phyloP scores from a whole-genome alignment of 2,797 vertebrate species.

The Perodicticus potto region DNA sequence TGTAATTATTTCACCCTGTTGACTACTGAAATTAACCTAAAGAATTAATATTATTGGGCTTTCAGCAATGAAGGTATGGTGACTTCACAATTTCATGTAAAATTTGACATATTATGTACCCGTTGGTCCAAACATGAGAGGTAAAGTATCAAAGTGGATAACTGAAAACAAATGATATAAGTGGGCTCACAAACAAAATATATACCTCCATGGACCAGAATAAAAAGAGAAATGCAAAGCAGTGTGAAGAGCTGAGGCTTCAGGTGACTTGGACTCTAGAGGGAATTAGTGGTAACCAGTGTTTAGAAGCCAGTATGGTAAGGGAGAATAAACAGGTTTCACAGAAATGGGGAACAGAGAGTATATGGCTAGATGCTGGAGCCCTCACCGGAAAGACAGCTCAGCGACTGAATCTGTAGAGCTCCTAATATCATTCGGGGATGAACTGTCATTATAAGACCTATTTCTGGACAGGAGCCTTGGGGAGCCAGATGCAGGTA shows the following conservation, averaged over 20 bases:
- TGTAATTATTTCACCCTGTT: not conserved
- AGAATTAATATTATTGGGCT: constrained; percentile 17
- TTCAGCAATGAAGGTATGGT: not conserved
- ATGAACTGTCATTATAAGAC: constrained; percentile 17
- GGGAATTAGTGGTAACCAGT: not conserved
- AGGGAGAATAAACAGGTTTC: not conserved
- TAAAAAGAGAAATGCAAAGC: constrained; percentile 29
- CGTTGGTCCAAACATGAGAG: not conserved
- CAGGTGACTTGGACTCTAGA: not conserved
- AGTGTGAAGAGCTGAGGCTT: not conserved
- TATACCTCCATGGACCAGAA: not conserved
- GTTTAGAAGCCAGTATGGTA: not conserved
- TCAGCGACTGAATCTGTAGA: not conserved
- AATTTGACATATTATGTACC: not conserved
- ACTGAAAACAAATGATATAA: not conserved
- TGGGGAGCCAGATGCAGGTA: not conserved
- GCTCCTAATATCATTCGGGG: not conserved
- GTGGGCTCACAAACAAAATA: constrained; percentile 16
- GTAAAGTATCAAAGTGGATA: constrained; percentile 18
- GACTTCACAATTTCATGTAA: constrained; percentile 46
- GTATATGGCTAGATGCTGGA: not conserved
- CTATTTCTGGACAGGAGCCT: not conserved
- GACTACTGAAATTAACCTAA: constrained; percentile 47
- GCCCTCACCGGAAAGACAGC: not conserved
- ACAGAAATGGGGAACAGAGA: not conserved